Percentiles rank a stretch among this genome's conserved stretches.
Evolutionary conservation across 2,113 vertebrate species (phyloP).

Genomic region (Callithrix jacchus): DNA sequence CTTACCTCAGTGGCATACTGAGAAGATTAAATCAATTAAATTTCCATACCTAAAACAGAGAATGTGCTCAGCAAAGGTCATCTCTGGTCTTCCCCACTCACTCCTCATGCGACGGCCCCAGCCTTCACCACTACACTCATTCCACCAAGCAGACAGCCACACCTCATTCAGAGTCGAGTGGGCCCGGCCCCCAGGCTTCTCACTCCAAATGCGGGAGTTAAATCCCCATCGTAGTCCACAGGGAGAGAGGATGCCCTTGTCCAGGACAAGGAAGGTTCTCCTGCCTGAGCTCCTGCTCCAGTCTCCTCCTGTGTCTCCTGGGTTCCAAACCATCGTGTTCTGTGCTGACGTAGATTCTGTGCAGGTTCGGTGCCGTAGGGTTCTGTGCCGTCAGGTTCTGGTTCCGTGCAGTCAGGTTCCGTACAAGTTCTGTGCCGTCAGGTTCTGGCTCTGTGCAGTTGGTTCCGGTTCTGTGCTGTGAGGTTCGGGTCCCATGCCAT

Average conservation of each 20-base stretch:
- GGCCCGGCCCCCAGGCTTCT: fast-evolving
- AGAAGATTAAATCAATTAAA: neutral
- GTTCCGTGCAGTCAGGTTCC: too few species aligned
- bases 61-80: fast-evolving
- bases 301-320: fast-evolving
- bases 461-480: too few species aligned
- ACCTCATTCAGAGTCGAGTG: too few species aligned
- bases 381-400: fast-evolving
- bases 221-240: neutral
- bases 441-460: too few species aligned
- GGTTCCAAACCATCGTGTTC: neutral
- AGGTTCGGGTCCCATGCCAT: too few species aligned
- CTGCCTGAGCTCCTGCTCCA: fast-evolving
- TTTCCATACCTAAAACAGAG: neutral
- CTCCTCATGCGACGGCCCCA: neutral
- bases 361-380: too few species aligned
- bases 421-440: too few species aligned
- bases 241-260: too few species aligned
- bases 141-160: neutral
- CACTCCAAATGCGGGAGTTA: neutral
- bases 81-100: neutral
- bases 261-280: neutral
- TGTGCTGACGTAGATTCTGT: fast-evolving
- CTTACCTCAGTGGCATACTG: neutral
- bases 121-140: fast-evolving